phyloP scores from a whole-genome alignment of 2,113 vertebrate species.

The Erpornis zantholeuca region DNA sequence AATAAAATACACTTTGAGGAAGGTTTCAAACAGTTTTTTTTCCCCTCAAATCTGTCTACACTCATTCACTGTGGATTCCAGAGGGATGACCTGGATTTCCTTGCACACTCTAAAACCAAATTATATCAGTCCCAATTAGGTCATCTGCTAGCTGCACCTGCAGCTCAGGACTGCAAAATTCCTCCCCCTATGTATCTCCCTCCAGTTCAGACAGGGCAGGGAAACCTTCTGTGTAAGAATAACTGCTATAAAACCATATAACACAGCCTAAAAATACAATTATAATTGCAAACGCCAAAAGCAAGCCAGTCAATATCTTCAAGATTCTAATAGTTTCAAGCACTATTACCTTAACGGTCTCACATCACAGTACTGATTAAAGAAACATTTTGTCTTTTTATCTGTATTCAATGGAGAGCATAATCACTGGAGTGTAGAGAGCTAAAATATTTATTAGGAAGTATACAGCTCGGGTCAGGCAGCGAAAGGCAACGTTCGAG shows the following conservation, averaged over 20 bases:
- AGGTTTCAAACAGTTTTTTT: not conserved
- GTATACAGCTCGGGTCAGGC: conserved; percentile 59
- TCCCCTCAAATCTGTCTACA: not conserved
- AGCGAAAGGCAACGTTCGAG: conserved; percentile 14
- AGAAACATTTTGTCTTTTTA: conserved; percentile 80
- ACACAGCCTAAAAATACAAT: conserved; percentile 68
- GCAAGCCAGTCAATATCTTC: conserved; percentile 71
- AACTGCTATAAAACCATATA: conserved; percentile 66
- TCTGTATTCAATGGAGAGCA: conserved; percentile 71
- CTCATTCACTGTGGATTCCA: conserved; percentile 67
- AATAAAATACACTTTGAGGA: conserved; percentile 63
- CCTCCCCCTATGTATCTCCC: conserved; percentile 4
- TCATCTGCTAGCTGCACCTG: conserved; percentile 52
- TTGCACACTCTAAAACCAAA: conserved; percentile 68
- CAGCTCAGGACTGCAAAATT: conserved; percentile 36
- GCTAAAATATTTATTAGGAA: conserved; percentile 76
- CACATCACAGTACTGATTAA: conserved; percentile 78
- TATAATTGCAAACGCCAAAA: conserved; percentile 69
- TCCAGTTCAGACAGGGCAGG: conserved; percentile 37
- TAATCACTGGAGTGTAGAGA: conserved; percentile 66
- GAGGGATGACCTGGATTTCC: conserved; percentile 73
- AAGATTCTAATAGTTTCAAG: conserved; percentile 76
- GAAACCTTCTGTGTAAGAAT: conserved; percentile 52
- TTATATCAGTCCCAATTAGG: conserved; percentile 71
- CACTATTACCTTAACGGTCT: conserved; percentile 77